Evolutionary conservation across 2,113 vertebrate genomes (phyloP), one percentile per base, ranked within the genome.

Genomic region (Trogon surrucura): DNA sequence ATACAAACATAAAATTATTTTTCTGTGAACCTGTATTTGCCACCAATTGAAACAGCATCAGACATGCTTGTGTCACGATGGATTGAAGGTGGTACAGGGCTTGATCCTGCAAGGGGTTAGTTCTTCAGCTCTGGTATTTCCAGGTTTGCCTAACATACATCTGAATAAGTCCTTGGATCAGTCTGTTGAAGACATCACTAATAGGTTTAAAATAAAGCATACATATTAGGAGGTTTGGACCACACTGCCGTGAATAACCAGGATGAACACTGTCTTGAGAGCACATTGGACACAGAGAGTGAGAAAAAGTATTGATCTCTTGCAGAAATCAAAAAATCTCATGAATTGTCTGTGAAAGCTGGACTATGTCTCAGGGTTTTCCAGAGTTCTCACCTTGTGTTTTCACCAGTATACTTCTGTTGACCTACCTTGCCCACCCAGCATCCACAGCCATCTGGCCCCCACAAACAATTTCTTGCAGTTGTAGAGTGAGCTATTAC

Each of bases 401-500:
- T 80, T 86, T 50, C 19, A 53, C 21, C 36, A 34, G 10, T 3
- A 4, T n/a, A 53, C 9, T 29, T 75, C 70, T 56, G 53, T 21
- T 41, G 45, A 54, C 2, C 1, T n/a, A 70, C 13, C 8, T 70
- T 29, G 54, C 27, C 19, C 21, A 78, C 18, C 11, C 51, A 70
- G 23, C 14, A 73, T 60, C 25, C 12, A n/a, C 26, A 41, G 10
- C 10, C 8, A 57, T 11, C 11, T 62, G 5, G 21, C 3, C 19
- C 27, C 17, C 7, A 18, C 9, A 30, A 27, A 29, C 1, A 13
- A 12, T 22, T 47, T 70, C 41, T 26, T 65, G 26, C 57, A 85
- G 12, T n/a, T 26, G 41, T 41, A 74, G 19, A 22, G 17, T 11
- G 53, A 91, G 60, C 38, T 60, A 14, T 97, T 98, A 99, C 99